These are phyloP conservation scores for Mesorhabditis belari DNA, from an alignment of 2,888 invertebrate species.

Conservation along the genomic window DNA sequence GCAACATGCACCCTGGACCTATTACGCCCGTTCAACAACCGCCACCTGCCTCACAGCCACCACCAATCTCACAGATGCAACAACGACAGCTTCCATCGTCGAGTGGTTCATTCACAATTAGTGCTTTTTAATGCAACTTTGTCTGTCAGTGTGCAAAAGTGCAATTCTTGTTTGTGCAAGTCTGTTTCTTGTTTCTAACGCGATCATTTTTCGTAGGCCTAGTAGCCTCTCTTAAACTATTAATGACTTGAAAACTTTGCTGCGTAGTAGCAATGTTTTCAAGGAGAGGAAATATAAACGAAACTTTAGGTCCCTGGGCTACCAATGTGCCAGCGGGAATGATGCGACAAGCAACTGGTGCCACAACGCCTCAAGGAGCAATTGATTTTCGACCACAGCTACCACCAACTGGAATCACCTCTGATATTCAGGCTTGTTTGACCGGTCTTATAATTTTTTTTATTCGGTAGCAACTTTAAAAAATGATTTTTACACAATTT, in stretches of 20 bases:
- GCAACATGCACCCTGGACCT: neutral
- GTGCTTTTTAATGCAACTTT: too few species aligned
- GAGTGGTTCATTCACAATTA: too few species aligned
- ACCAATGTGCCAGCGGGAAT: neutral
- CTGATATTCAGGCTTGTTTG: slow-evolving; percentile 6
- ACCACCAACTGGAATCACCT: slow-evolving; percentile 5
- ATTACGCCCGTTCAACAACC: slow-evolving; percentile 15
- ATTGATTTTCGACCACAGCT: slow-evolving; percentile 18
- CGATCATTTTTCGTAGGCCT: too few species aligned
- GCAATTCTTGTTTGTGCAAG: too few species aligned
- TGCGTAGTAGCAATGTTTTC: neutral
- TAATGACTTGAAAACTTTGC: neutral
- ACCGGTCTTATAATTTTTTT: neutral
- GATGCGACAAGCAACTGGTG: slow-evolving; percentile 15
- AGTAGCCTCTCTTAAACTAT: neutral
- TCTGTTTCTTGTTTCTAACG: too few species aligned
- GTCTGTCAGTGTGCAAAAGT: too few species aligned
- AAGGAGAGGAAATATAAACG: neutral
- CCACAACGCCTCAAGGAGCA: slow-evolving; percentile 20
- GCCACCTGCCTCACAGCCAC: too few species aligned
- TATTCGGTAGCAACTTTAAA: neutral
- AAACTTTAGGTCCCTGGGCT: slow-evolving; percentile 10
- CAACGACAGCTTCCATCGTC: too few species aligned
- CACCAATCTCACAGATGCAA: too few species aligned
- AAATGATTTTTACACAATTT: slow-evolving; percentile 5